Evolutionary conservation across 2,113 vertebrate genomes (phyloP), one percentile per base, ranked within the genome.

Genomic region (Pholis gunnellus): DNA sequence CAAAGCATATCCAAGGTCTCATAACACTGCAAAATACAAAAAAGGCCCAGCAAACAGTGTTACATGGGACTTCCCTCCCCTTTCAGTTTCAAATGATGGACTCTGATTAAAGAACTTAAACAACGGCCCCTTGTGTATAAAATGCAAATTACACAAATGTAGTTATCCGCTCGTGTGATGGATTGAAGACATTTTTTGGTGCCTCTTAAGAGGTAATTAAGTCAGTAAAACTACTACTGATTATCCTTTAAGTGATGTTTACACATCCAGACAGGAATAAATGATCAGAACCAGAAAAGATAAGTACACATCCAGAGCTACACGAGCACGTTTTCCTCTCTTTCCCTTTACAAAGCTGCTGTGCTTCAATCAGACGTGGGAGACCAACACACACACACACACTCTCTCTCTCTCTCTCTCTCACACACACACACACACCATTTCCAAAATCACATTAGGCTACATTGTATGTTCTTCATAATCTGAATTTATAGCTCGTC

Each of bases 181-280:
- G 52, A 52, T 79, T 77, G 25, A 82, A 88, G 50, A 36, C 44
- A 70, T 82, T 67, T 56, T 73, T 38, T 11, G 84, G 56, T 79
- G 85, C 77, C 84, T 81, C 73, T 78, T 29, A 75, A 88, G 92
- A 94, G 92, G 88, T 90, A 93, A 92, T 89, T 84, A 78, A 88
- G 84, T 86, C 75, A 81, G 64, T 84, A 50, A 61, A 79, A 85
- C 64, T 87, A 95, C 95, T 91, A 95, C 95, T 94, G 94, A 90
- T 93, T 78, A 89, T 88, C 61, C 83, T 78, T 74, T 72, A 79
- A 86, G 61, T 72, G 87, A 81, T 81, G 81, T 86, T 60, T 69
- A 84, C 54, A 81, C 65, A 78, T 81, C 66, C 70, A 68, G 61
- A 78, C 36, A 6, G 87, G 69, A 75, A 81, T 81, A 82, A 40